phyloP scores from a whole-genome alignment of 2,888 invertebrate species.

The Rhagonycha lutea region DNA sequence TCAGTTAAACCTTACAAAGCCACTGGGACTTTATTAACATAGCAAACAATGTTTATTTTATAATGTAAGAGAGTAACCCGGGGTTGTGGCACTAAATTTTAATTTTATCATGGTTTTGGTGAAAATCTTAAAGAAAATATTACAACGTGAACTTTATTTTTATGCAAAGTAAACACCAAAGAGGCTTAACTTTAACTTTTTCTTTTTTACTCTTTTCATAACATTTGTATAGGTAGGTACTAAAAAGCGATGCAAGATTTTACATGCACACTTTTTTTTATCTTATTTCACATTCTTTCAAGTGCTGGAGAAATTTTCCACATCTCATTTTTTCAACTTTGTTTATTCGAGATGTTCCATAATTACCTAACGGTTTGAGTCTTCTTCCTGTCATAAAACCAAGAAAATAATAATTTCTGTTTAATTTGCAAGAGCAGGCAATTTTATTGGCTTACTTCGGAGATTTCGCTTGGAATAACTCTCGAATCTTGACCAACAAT shows the following conservation, averaged over 20 bases:
- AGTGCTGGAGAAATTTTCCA: neutral
- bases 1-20: neutral
- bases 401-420: neutral
- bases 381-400: neutral
- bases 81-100: neutral
- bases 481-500: neutral
- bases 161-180: neutral
- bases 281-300: neutral
- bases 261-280: neutral
- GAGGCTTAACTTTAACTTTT: neutral
- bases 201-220: neutral
- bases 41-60: constrained; percentile 1
- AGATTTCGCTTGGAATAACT: neutral
- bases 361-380: neutral
- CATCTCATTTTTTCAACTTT: neutral
- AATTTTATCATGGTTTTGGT: neutral
- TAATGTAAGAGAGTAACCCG: neutral
- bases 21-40: neutral
- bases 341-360: neutral
- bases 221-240: neutral
- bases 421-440: neutral
- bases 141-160: neutral
- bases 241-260: neutral
- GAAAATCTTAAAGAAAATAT: neutral
- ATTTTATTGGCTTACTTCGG: neutral